Evolutionary conservation across 1,140 invertebrate genomes (phyloP).

Genomic region (Cyclina sinensis): DNA sequence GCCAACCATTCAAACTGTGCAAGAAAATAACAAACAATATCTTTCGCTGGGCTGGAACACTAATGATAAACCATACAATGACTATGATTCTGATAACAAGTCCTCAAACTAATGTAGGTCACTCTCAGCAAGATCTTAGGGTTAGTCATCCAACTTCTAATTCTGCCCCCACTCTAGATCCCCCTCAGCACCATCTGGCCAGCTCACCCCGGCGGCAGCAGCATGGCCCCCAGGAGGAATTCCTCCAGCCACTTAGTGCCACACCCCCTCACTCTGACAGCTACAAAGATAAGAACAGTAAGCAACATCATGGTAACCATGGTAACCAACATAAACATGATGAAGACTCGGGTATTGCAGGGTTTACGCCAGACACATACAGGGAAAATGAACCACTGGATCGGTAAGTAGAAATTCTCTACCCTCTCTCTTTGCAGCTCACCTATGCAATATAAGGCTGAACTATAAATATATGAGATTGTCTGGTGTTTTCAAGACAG

Average conservation of each 20-base stretch:
- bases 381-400: conserved; percentile 66
- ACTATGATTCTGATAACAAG: conserved; percentile 3
- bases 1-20: background rate
- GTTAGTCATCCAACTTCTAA: conserved; percentile 49
- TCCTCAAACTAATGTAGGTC: conserved; percentile 21
- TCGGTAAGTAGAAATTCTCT: conserved; percentile 53
- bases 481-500: too few species aligned
- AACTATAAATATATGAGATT: background rate
- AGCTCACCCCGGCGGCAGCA: conserved; percentile 49
- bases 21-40: conserved; percentile 4
- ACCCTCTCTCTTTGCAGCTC: background rate
- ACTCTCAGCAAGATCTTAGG: conserved; percentile 45
- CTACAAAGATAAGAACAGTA: conserved; percentile 46
- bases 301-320: conserved; percentile 36
- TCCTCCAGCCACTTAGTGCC: conserved; percentile 66
- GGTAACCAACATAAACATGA: conserved; percentile 66
- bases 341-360: conserved; percentile 70
- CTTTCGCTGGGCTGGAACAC: background rate
- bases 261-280: conserved; percentile 60
- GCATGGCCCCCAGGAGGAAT: conserved; percentile 41
- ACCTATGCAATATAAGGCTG: background rate
- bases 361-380: conserved; percentile 65
- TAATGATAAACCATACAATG: conserved; percentile 21
- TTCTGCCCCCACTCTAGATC: conserved; percentile 67
- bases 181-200: conserved; percentile 57